A percentile compares a stretch with the other conserved stretches of the same genome.
phyloP scores from a whole-genome alignment of 2,888 invertebrate genomes.

The Caenorhabditis sulstoni region DNA sequence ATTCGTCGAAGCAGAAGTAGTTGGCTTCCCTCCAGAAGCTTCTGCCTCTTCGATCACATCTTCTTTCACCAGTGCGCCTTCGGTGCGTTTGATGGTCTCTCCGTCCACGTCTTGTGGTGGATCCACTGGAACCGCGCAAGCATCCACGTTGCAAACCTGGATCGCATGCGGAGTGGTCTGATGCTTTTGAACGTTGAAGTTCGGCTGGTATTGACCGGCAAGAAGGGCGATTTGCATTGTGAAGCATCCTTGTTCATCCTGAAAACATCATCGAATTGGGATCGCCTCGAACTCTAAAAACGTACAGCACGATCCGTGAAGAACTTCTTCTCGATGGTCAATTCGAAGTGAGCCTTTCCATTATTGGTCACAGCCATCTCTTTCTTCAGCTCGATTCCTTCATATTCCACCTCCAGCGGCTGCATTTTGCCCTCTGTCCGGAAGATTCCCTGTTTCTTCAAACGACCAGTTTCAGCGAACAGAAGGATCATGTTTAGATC shows the following conservation, averaged over 20 bases:
- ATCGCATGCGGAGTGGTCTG: slow-evolving; percentile 43
- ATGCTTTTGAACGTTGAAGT: slow-evolving; percentile 64
- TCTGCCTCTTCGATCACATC: slow-evolving; percentile 16
- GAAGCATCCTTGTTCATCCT: slow-evolving; percentile 62
- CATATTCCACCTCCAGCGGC: slow-evolving; percentile 18
- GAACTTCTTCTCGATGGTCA: slow-evolving; percentile 58
- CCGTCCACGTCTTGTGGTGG: slow-evolving; percentile 40
- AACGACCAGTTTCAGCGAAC: slow-evolving; percentile 65
- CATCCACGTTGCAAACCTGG: slow-evolving; percentile 57
- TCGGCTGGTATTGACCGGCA: slow-evolving; percentile 61
- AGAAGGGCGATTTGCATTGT: slow-evolving; percentile 65
- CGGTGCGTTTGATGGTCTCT: slow-evolving; percentile 15
- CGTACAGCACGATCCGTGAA: slow-evolving; percentile 45
- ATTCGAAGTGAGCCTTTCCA: slow-evolving; percentile 43
- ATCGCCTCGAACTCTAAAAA: background rate
- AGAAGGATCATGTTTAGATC: slow-evolving; percentile 64
- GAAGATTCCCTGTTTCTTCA: slow-evolving; percentile 64
- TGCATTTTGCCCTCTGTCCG: slow-evolving; percentile 58
- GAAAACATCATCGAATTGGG: background rate
- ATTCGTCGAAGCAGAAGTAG: slow-evolving; percentile 15
- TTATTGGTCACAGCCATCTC: slow-evolving; percentile 42
- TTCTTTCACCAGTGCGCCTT: slow-evolving; percentile 12
- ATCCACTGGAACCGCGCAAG: slow-evolving; percentile 24
- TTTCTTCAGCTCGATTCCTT: slow-evolving; percentile 31
- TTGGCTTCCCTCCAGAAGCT: slow-evolving; percentile 32